Conservation (phyloP, 2,797 vertebrate species). For the Leuciscus waleckii region DNA sequence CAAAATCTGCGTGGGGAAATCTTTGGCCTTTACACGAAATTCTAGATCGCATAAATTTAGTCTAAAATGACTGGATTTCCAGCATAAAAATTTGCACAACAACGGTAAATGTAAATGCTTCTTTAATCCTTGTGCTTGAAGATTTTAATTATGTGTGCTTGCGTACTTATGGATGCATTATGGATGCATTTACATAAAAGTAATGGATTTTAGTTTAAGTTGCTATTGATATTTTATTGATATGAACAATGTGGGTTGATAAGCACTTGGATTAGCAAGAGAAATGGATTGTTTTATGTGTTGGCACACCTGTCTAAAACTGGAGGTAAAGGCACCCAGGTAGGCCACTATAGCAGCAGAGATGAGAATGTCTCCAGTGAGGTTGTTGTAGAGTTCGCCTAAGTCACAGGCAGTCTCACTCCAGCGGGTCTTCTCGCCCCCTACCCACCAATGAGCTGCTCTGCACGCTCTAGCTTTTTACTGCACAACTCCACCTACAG, state of each 20-base stretch:
- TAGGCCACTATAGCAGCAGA: conserved; percentile 87
- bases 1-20: not conserved
- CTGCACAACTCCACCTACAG: conserved; percentile 85
- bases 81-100: not conserved
- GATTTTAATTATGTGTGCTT: too few species aligned
- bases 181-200: not conserved
- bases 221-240: not conserved
- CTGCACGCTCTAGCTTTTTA: conserved; percentile 85
- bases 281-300: not conserved
- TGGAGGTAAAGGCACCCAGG: conserved; percentile 89
- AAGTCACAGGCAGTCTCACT: conserved; percentile 81
- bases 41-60: not conserved
- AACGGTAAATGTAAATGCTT: not conserved
- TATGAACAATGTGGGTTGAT: not conserved
- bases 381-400: conserved; percentile 82
- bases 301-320: conserved; percentile 83
- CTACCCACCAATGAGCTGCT: conserved; percentile 88
- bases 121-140: too few species aligned
- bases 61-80: not conserved
- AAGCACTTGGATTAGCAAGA: not conserved
- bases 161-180: not conserved
- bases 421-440: conserved; percentile 90
- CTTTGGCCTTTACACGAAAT: not conserved
- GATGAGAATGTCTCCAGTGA: conserved; percentile 88
- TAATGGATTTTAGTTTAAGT: not conserved